phyloP scores from a whole-genome alignment of 2,797 vertebrate genomes.

The Anas bernieri region DNA sequence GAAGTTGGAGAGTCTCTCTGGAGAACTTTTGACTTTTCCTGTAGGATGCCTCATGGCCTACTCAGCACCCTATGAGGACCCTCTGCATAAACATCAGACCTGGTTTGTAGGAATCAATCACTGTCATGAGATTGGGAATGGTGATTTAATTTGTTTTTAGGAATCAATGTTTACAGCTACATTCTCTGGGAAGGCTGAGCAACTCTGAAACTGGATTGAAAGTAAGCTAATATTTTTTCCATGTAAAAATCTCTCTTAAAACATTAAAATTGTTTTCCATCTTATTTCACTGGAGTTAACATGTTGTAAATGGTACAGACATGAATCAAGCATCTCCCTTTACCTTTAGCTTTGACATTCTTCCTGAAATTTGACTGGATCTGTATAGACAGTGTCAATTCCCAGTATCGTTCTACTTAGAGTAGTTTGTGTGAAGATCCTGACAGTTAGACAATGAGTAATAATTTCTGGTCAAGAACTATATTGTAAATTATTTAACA shows the following conservation, averaged over 20 bases:
- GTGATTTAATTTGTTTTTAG: neutral
- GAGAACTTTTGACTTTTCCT: neutral
- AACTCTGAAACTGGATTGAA: neutral
- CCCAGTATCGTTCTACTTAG: neutral
- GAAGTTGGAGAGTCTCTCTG: neutral
- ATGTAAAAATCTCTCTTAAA: constrained; percentile 5
- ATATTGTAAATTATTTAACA: constrained; percentile 43
- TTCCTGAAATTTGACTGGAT: neutral
- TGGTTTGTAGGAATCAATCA: neutral
- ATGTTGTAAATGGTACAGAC: neutral
- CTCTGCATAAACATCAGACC: neutral
- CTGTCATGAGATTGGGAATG: neutral
- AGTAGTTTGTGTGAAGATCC: neutral
- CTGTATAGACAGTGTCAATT: neutral
- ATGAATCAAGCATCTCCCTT: neutral
- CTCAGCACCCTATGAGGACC: neutral
- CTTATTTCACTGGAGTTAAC: constrained; percentile 1
- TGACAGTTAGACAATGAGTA: constrained; percentile 29
- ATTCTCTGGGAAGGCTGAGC: neutral
- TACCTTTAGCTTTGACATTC: neutral
- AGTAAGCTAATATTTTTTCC: neutral
- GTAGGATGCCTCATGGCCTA: neutral
- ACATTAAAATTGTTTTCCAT: neutral
- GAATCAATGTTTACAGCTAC: neutral
- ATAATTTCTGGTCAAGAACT: constrained; percentile 45